Conservation (phyloP, 2,888 invertebrate species). For the Spilosoma lubricipeda region DNA sequence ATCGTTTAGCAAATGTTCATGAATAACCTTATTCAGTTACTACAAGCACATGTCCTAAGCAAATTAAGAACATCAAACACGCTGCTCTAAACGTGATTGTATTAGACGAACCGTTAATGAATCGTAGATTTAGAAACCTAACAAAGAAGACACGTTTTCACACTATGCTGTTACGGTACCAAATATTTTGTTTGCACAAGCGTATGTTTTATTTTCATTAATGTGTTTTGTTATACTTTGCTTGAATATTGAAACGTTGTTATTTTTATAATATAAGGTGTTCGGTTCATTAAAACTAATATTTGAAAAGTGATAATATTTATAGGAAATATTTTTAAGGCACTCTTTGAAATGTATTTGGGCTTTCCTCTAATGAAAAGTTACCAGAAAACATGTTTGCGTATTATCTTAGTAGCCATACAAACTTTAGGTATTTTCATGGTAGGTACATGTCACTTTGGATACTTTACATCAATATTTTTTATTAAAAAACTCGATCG, state of each 20-base stretch:
- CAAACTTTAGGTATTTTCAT: neutral
- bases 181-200: neutral
- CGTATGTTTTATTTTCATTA: neutral
- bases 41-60: neutral
- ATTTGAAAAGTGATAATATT: no score
- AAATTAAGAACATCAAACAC: neutral
- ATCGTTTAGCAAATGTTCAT: neutral
- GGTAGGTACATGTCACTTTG: neutral
- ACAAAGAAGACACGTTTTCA: constrained; percentile 16
- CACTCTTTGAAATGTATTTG: no score
- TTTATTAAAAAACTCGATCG: no score
- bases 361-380: no score
- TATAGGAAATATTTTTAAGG: no score
- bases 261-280: neutral
- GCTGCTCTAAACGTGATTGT: constrained; percentile 8
- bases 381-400: neutral
- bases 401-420: no score
- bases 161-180: neutral
- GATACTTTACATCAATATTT: no score
- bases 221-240: neutral
- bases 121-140: constrained; percentile 10
- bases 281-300: no score
- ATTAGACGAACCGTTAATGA: constrained; percentile 12
- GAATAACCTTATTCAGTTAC: neutral
- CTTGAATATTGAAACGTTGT: no score